Conservation (phyloP, 2,888 invertebrate species). For the Colletes collaris region DNA sequence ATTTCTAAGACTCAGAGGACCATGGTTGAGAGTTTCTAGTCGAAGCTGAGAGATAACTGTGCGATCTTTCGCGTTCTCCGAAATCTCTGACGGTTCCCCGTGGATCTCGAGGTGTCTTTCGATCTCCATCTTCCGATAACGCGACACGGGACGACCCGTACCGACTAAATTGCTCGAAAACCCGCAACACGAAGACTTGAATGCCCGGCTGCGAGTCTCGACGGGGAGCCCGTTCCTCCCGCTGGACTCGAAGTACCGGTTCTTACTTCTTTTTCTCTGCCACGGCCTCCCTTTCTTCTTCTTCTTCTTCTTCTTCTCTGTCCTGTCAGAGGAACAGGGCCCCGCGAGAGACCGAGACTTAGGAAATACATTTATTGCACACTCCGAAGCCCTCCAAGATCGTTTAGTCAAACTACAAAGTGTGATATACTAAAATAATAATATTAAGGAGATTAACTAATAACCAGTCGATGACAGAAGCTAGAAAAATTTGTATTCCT, state of each 20-base stretch:
- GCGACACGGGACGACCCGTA: not conserved
- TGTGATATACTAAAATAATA: too few relatives aligned
- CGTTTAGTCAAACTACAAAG: too few relatives aligned
- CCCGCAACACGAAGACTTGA: slow-evolving; percentile 22
- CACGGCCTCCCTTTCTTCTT: slow-evolving; percentile 40
- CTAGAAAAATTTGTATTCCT: too few relatives aligned
- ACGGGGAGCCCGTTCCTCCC: slow-evolving; percentile 45
- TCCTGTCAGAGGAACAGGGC: slow-evolving; percentile 26
- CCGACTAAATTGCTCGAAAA: slow-evolving; percentile 30
- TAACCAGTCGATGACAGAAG: too few relatives aligned
- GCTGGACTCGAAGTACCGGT: slow-evolving; percentile 68
- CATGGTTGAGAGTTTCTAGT: too few relatives aligned
- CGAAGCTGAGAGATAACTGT: too few relatives aligned
- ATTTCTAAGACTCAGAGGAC: too few relatives aligned
- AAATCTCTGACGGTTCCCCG: not conserved
- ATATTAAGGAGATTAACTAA: too few relatives aligned
- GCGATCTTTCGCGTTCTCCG: too few relatives aligned
- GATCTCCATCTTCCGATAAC: slow-evolving; percentile 26
- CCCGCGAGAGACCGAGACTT: slow-evolving; percentile 3
- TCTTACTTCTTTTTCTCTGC: slow-evolving; percentile 57
- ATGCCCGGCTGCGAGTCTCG: slow-evolving; percentile 17
- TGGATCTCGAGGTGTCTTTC: not conserved
- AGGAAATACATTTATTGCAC: too few relatives aligned
- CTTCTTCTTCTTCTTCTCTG: slow-evolving; percentile 31
- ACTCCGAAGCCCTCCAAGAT: too few relatives aligned